phyloP scores from a whole-genome alignment of 2,888 invertebrate genomes.

The Aspidiotus destructor region DNA sequence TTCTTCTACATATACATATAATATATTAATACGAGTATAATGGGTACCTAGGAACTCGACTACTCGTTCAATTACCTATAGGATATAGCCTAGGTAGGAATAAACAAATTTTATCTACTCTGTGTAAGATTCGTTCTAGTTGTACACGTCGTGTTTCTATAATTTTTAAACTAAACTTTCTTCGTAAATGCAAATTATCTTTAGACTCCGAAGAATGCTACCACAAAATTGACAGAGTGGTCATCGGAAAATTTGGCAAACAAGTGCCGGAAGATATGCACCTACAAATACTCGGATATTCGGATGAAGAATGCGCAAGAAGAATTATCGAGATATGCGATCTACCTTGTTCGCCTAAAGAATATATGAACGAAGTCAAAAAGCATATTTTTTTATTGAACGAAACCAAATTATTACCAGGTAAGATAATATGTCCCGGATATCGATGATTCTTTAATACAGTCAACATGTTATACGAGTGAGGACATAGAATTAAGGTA shows the following conservation, averaged over 20 bases:
- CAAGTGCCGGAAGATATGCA: constrained; percentile 69
- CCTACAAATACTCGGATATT: constrained; percentile 66
- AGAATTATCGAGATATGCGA: constrained; percentile 58
- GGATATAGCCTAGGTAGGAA: too few relatives aligned
- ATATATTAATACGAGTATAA: too few relatives aligned
- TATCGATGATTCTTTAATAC: too few relatives aligned
- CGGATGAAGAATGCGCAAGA: constrained; percentile 58
- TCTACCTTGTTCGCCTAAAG: constrained; percentile 56
- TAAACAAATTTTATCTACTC: not conserved
- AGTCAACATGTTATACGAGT: too few relatives aligned
- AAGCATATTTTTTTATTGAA: constrained; percentile 53
- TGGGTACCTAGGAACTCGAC: too few relatives aligned
- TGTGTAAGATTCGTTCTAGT: too few relatives aligned
- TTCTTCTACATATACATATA: too few relatives aligned
- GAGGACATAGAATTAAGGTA: too few relatives aligned
- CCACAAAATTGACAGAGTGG: constrained; percentile 58
- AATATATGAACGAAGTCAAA: constrained; percentile 55
- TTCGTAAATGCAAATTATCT: not conserved
- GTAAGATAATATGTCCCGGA: constrained; percentile 42
- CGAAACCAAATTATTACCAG: constrained; percentile 57
- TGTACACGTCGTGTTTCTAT: too few relatives aligned
- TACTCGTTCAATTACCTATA: too few relatives aligned
- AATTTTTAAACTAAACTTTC: too few relatives aligned
- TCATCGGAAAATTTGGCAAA: constrained; percentile 63
- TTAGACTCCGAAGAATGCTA: constrained; percentile 74